Conservation (phyloP, 2,113 vertebrate genomes). For the Lophius piscatorius region DNA sequence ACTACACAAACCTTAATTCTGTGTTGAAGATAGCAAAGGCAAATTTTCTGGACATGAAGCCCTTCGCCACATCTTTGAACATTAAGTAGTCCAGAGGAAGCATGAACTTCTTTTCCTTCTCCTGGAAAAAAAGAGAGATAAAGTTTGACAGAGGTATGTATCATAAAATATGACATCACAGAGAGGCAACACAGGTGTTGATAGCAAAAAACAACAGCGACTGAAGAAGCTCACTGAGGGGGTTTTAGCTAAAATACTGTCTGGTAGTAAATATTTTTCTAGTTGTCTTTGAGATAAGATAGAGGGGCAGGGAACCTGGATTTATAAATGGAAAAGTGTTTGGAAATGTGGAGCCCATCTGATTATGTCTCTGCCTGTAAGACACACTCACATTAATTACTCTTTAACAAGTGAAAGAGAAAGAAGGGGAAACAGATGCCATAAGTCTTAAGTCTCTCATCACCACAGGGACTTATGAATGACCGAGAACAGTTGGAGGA, state of each 20-base stretch:
- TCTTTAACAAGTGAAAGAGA: conserved; percentile 26
- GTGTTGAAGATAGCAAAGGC: conserved; percentile 87
- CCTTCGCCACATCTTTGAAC: conserved; percentile 86
- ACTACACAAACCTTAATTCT: conserved; percentile 82
- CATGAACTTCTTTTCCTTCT: conserved; percentile 96
- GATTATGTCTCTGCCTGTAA: conserved; percentile 35
- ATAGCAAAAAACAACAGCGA: conserved; percentile 29
- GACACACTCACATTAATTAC: conserved; percentile 27
- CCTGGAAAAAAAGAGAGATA: conserved; percentile 75
- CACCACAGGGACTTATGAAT: conserved; percentile 52
- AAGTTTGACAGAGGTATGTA: conserved; percentile 54
- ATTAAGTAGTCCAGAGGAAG: conserved; percentile 90
- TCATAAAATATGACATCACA: conserved; percentile 55
- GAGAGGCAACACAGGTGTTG: conserved; percentile 63
- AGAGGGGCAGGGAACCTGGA: conserved; percentile 13
- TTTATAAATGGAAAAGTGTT: conserved; percentile 18
- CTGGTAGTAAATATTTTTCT: conserved; percentile 47
- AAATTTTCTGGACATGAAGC: conserved; percentile 89
- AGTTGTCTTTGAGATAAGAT: conserved; percentile 11
- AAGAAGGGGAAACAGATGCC: conserved; percentile 22
- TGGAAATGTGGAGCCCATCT: conserved; percentile 31
- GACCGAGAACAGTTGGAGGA: conserved; percentile 63
- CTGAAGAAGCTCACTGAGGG: background rate
- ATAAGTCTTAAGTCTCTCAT: conserved; percentile 57
- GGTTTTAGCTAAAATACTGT: conserved; percentile 35